Evolutionary conservation across 2,888 invertebrate species (phyloP), one percentile per base, ranked within the genome.

Genomic region (Stenotaenia linearis): DNA sequence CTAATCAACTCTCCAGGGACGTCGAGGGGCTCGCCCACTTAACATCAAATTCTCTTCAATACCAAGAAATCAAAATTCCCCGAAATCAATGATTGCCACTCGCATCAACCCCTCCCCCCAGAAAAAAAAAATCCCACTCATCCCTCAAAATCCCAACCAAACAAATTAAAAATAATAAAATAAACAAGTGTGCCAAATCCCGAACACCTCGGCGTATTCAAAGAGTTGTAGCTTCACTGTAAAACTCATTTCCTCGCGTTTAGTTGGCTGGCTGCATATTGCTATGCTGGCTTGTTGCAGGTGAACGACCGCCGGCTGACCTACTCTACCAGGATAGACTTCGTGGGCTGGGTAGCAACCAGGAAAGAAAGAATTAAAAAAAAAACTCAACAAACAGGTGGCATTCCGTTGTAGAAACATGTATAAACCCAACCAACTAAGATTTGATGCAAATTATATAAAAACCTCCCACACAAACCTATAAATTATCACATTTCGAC

Each of bases 291-390:
- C 25, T 69, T 69, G 69, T 69, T 15, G 69, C 69, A 69, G 69
- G 69, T 69, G 69, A 69, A 69, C 69, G 69, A 69, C 69, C 69
- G 69, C 69, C 28, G 28, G 69, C 25, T 69, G 69, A 69, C 69
- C 69, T 69, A 69, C 69, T 69, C 69, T 69, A 69, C 69, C 69
- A 69, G 69, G 69, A 69, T 69, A 69, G 69, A 69, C 69, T 69
- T 69, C 69, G 69, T 69, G 69, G 69, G 69, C 28, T 69, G 69
- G 69, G 28, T 69, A 69, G 69, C 69, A 69, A 69, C 69, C 69
- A 69, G 69, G 69, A 69, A 69, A 69, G 28, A 69, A 69, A 15
- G 15, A 69, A 69, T 4, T n/a, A 28, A 61, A 69, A 69, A 69
- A 69, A 69, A 69, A 69, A 23, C 28, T 28, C 69, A 69, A 28